Evolutionary conservation across 2,888 invertebrate species (phyloP), one percentile per base, ranked within the genome.

Genomic region (Ellobium chinense): DNA sequence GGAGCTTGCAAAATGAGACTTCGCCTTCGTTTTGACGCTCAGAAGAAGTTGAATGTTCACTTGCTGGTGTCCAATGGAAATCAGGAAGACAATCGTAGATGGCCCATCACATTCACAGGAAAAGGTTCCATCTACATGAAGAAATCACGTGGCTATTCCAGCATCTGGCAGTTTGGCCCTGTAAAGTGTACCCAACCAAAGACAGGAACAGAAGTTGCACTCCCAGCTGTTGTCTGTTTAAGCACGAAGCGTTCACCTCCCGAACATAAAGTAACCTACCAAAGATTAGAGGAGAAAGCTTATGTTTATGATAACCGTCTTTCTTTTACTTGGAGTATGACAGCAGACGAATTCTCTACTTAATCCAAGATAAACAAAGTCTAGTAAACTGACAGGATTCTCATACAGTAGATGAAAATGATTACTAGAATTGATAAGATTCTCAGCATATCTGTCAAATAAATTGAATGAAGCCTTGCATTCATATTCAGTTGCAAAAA

Each of bases 241-340:
- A n/a, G n/a, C n/a, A n/a, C n/a, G n/a, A n/a, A n/a, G n/a, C n/a
- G n/a, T n/a, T n/a, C n/a, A n/a, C n/a, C n/a, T n/a, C n/a, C n/a
- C n/a, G n/a, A n/a, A n/a, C 24, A n/a, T 18, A 18, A 73, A 24
- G 62, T 73, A 3, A 73, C 73, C 9, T 73, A 73, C 37, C 14
- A 73, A 0, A 3, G 12, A 37, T 36, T 73, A 7, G 27, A 54
- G 18, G 5, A 5, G 29, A 58, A 24, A 34, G 12, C n/a, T 12
- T 73, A 31, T 36, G 27, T 27, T n/a, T n/a, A n/a, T n/a, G n/a
- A n/a, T n/a, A n/a, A n/a, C n/a, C n/a, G n/a, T n/a, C n/a, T n/a
- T n/a, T n/a, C n/a, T n/a, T n/a, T n/a, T n/a, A n/a, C n/a, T n/a
- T n/a, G n/a, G n/a, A n/a, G n/a, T n/a, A n/a, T n/a, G n/a, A n/a